Conservation (phyloP, 2,113 vertebrate species). For the Nasalis larvatus region DNA sequence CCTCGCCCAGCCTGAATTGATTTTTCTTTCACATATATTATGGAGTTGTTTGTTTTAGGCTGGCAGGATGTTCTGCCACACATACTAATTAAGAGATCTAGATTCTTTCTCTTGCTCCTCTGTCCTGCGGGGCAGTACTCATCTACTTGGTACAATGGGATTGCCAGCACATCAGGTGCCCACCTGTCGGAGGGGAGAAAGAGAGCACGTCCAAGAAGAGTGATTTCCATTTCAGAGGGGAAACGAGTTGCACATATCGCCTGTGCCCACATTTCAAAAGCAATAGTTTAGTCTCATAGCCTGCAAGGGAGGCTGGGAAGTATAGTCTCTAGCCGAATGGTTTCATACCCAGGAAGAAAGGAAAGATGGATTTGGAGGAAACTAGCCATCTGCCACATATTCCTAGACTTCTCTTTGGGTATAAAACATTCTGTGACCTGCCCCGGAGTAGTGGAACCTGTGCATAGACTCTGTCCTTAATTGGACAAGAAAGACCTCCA, state of each 20-base stretch:
- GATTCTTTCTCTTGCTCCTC: neutral
- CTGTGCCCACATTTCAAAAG: neutral
- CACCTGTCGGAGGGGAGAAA: neutral
- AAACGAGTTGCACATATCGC: neutral
- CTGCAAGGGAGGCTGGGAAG: neutral
- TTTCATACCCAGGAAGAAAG: neutral
- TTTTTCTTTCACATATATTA: neutral
- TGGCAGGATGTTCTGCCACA: neutral
- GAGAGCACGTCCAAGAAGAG: neutral
- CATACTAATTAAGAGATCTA: neutral
- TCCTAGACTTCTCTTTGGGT: neutral
- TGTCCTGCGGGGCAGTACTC: neutral
- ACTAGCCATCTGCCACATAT: too few relatives aligned
- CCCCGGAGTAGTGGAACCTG: rapidly evolving
- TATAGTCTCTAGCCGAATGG: neutral
- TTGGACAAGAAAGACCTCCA: neutral
- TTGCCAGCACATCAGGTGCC: neutral
- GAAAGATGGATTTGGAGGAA: neutral
- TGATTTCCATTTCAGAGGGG: neutral
- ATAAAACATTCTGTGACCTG: neutral
- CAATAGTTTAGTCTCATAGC: neutral
- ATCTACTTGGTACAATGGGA: neutral
- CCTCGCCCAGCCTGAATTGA: too few relatives aligned
- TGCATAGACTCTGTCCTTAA: neutral
- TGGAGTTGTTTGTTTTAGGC: neutral